Evolutionary conservation across 1,140 invertebrate genomes (phyloP), one percentile per base, ranked within the genome.

Genomic region (Cephus cinctus): DNA sequence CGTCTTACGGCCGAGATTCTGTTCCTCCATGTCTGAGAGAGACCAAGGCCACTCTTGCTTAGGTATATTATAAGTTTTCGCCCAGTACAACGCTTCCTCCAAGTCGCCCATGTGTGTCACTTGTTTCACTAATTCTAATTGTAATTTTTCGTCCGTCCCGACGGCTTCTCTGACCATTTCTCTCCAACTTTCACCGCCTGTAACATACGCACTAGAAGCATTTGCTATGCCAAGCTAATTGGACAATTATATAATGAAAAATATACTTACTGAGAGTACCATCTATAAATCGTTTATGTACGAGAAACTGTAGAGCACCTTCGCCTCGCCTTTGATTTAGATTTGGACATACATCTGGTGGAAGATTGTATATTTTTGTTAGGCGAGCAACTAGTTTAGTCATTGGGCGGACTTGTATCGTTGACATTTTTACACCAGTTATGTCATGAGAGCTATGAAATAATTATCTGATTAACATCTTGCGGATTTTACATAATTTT

Each of bases 141-240:
- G 80, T 4, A 87, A 52, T 27, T 78, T 73, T 20, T 59, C 31
- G 45, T 82, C 73, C 41, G 77, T 65, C 15, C 75, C 76, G n/a
- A 85, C 73, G 11, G 82, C 80, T 65, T 87, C 84, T 58, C 80
- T 80, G 0, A 81, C 79, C 76, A 88, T 81, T 73, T 89, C 86
- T 51, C 80, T 78, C 73, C 81, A 87, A 55, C 83, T 83, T 52
- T 80, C 78, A 16, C 63, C 62, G 55, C 78, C 81, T 83, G 39
- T 0, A 47, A 56, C 14, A 38, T 15, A 44, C n/a, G 1, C 9
- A 3, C 0, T n/a, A n/a, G 3, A 51, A 54, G 31, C 14, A 39
- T 44, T 19, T 22, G 18, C 16, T 16, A 22, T 11, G 46, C 11
- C 12, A 39, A n/a, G n/a, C n/a, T 25, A 67, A 25, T 51, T 18